phyloP scores from a whole-genome alignment of 2,113 vertebrate genomes.

The Neofelis nebulosa region DNA sequence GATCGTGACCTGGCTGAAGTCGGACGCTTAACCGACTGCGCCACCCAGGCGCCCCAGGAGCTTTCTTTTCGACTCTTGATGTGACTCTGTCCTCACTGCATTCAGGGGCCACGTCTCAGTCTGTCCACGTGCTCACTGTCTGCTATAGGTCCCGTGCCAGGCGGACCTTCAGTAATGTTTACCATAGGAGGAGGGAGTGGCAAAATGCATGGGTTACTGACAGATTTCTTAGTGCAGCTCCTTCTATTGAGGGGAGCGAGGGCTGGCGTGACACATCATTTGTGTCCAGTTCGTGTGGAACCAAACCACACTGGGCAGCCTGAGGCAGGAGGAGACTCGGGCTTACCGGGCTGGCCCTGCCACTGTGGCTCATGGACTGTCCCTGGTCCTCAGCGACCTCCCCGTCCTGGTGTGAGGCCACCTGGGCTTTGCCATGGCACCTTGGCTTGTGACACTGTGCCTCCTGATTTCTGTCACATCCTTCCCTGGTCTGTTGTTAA shows the following conservation, averaged over 20 bases:
- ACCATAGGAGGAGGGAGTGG: neutral
- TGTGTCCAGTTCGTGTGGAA: neutral
- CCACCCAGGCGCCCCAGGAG: no score
- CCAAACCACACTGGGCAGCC: neutral
- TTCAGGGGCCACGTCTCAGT: neutral
- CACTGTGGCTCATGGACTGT: no score
- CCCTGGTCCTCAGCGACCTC: neutral
- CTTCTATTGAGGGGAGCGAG: neutral
- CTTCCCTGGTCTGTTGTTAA: neutral
- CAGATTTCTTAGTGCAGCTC: neutral
- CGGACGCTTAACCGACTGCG: no score
- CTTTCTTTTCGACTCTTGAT: neutral
- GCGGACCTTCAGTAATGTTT: neutral
- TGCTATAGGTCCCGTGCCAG: neutral
- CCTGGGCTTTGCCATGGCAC: neutral
- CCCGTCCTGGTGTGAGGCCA: neutral
- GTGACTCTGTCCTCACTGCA: no score
- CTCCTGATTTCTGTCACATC: neutral
- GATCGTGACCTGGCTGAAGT: no score
- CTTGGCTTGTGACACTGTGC: neutral
- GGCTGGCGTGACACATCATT: neutral
- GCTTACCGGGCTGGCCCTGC: accelerated
- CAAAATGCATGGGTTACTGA: accelerated
- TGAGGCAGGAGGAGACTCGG: accelerated
- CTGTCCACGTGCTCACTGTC: neutral